Percentiles rank a stretch among this genome's conserved stretches.
These are phyloP conservation scores for Pammene fasciana DNA, from an alignment of 2,888 invertebrate genomes.

Conservation along the genomic window DNA sequence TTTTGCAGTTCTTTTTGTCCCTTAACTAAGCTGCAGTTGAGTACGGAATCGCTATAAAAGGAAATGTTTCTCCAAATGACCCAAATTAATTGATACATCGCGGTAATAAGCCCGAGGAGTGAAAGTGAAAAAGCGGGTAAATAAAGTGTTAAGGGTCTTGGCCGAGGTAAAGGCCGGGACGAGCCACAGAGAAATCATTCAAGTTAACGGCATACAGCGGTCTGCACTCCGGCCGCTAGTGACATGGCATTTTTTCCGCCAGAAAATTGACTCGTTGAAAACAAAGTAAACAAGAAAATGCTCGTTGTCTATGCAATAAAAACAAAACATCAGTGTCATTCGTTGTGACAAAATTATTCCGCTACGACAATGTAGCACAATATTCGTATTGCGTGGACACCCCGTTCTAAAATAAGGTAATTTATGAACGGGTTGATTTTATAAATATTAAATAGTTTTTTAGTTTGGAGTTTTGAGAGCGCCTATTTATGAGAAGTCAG, in stretches of 20 bases:
- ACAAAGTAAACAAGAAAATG: conserved; percentile 39
- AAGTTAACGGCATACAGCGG: conserved; percentile 71
- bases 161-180: conserved; percentile 64
- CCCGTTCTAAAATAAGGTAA: no score
- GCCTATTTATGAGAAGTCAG: no score
- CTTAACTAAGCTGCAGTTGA: no score
- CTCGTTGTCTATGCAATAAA: conserved; percentile 29
- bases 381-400: no score
- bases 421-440: no score
- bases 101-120: conserved; percentile 33
- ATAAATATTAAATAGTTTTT: no score
- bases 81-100: conserved; percentile 37
- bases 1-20: no score
- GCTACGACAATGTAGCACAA: no score
- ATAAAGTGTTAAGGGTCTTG: conserved; percentile 55
- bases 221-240: conserved; percentile 36
- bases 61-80: conserved; percentile 12
- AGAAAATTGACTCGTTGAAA: conserved; percentile 40
- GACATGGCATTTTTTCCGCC: conserved; percentile 34
- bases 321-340: no score
- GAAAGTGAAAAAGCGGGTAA: conserved; percentile 48
- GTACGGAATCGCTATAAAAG: no score
- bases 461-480: no score
- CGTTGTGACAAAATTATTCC: no score
- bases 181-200: conserved; percentile 70